Evolutionary conservation across 1,140 invertebrate species (phyloP).

Genomic region (Sesamia nonagrioides): DNA sequence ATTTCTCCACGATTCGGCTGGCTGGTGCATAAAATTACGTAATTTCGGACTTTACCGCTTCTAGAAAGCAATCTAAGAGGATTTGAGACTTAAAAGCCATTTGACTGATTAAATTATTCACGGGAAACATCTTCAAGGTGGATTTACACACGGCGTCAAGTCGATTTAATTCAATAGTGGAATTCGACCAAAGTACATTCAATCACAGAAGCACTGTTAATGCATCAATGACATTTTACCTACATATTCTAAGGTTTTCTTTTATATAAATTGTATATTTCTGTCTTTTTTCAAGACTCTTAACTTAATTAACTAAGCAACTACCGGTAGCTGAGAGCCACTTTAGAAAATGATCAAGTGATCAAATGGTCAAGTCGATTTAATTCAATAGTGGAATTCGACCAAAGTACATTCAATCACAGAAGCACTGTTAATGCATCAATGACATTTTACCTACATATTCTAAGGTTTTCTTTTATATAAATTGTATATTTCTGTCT

Average conservation of each 20-base stretch:
- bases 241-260: too few relatives aligned
- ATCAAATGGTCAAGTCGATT: conserved; percentile 14
- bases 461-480: too few relatives aligned
- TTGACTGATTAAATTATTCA: conserved; percentile 35
- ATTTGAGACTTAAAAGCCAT: conserved; percentile 41
- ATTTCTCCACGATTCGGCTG: conserved; percentile 4
- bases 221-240: too few relatives aligned
- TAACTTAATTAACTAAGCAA: too few relatives aligned
- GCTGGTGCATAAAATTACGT: conserved; percentile 34
- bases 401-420: neutral
- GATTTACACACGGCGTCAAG: conserved; percentile 3
- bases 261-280: too few relatives aligned
- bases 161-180: neutral
- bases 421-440: neutral
- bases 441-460: too few relatives aligned
- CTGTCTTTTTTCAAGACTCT: too few relatives aligned
- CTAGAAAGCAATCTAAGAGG: conserved; percentile 42
- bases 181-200: neutral
- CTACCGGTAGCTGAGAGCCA: too few relatives aligned
- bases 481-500: too few relatives aligned
- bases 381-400: neutral
- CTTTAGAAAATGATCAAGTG: too few relatives aligned
- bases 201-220: neutral
- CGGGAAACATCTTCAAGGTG: conserved; percentile 7
- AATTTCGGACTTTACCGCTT: conserved; percentile 34